Evolutionary conservation across 2,888 invertebrate genomes (phyloP).

Genomic region (Polyommatus icarus): DNA sequence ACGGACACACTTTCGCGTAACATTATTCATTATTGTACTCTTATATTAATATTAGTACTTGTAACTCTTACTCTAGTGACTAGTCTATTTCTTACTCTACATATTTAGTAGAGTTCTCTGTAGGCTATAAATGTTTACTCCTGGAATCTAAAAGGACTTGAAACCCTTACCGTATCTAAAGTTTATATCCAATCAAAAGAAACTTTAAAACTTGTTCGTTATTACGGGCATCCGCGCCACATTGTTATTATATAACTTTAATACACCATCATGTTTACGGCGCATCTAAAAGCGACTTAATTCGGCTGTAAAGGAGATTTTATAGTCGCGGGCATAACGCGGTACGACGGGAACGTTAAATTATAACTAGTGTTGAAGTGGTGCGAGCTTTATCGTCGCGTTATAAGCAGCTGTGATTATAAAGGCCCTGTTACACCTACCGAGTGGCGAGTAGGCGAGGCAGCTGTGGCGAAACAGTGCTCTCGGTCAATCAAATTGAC

Average conservation of each 20-base stretch:
- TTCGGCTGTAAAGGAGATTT: conserved; percentile 55
- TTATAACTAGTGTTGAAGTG: neutral
- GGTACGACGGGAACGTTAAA: conserved; percentile 2
- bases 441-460: too few relatives aligned
- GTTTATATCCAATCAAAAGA: neutral
- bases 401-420: neutral
- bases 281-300: conserved; percentile 53
- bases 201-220: neutral
- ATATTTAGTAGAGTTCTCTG: neutral
- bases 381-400: conserved; percentile 7
- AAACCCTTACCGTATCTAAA: neutral
- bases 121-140: neutral
- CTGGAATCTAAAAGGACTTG: neutral
- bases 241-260: conserved; percentile 50
- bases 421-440: too few relatives aligned
- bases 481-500: too few relatives aligned
- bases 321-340: conserved; percentile 18
- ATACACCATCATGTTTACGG: conserved; percentile 59
- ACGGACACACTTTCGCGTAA: too few relatives aligned
- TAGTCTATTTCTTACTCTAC: too few relatives aligned
- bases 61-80: too few relatives aligned
- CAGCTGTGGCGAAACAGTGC: too few relatives aligned
- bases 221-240: conserved; percentile 27
- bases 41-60: too few relatives aligned
- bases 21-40: neutral